Evolutionary conservation across 2,888 invertebrate species (phyloP), one percentile per base, ranked within the genome.

Genomic region (Ceratothoa steindachneri): DNA sequence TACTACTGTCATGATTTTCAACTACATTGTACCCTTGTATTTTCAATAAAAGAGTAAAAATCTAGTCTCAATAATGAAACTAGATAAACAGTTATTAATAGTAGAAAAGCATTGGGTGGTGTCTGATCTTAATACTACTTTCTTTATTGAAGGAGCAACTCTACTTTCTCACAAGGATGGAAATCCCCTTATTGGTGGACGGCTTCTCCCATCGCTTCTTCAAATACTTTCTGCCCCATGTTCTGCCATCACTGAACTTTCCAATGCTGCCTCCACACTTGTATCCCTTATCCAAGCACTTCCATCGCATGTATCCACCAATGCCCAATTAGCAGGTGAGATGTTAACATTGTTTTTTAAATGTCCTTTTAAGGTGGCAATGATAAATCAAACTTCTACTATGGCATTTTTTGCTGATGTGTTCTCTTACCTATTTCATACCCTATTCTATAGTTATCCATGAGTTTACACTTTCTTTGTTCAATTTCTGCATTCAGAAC

Each of bases 221-320:
- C 71, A 71, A 22, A 65, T 71, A 24, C 29, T 78, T 27, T 75
- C 75, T 22, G 75, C 75, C 19, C 73, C 73, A 2, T 75, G 75
- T 51, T 75, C 67, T 19, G 69, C 71, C 22, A 69, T 73, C n/a
- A 65, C 78, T 7, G 75, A 69, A 15, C 73, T 78, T 22, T 70
- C 78, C 29, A 69, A 71, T 2, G 75, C 75, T 27, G 75, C 78
- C n/a, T 70, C 74, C n/a, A 71, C 73, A 9, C 66, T 78, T 22
- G 73, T 75, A 19, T 70, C 78, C 28, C 72, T 78, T 9, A 65
- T 78, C 19, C 78, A 78, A 41, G 76, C 76, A n/a, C 69, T 73
- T 24, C 76, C 76, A 12, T 27, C 76, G 2, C 76, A 76, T 24
- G 55, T 68, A 19, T 76, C 76, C 1, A 27, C 70, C 15, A 76